A percentile compares a stretch with the other conserved stretches of the same genome.
phyloP scores from a whole-genome alignment of 2,113 vertebrate genomes.

The Dromiciops gliroides region DNA sequence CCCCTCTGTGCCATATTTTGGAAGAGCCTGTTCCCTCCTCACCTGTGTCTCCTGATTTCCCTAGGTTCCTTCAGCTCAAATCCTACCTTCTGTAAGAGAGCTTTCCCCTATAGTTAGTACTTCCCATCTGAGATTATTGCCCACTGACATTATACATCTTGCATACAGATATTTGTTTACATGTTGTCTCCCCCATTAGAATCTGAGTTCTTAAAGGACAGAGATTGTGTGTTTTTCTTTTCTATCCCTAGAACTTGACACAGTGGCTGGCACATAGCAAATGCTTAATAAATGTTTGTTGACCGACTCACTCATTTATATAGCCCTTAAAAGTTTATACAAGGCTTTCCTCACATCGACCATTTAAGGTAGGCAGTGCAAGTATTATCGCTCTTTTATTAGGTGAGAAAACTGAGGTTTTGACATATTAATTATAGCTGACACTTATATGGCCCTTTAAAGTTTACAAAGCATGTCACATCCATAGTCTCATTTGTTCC shows the following conservation, averaged over 20 bases:
- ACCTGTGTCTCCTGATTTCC: neutral
- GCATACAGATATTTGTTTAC: neutral
- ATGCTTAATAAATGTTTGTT: neutral
- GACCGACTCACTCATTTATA: neutral
- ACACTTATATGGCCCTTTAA: neutral
- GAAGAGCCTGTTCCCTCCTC: neutral
- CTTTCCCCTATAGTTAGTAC: neutral
- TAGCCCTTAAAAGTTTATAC: neutral
- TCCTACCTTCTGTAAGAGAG: neutral
- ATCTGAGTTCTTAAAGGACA: neutral
- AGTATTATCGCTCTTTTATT: neutral
- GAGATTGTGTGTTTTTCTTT: neutral
- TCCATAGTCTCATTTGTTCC: neutral
- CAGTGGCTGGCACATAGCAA: neutral
- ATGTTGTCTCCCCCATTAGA: neutral
- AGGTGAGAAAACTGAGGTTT: neutral
- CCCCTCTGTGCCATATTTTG: no score
- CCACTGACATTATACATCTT: neutral
- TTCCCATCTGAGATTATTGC: neutral
- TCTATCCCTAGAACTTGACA: neutral
- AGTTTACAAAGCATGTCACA: slow-evolving; percentile 12
- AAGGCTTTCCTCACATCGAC: neutral
- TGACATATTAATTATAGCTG: neutral
- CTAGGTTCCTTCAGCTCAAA: no score
- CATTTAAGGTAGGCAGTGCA: neutral